Evolutionary conservation across 2,888 invertebrate species (phyloP).

Genomic region (Eupithecia vulgata): DNA sequence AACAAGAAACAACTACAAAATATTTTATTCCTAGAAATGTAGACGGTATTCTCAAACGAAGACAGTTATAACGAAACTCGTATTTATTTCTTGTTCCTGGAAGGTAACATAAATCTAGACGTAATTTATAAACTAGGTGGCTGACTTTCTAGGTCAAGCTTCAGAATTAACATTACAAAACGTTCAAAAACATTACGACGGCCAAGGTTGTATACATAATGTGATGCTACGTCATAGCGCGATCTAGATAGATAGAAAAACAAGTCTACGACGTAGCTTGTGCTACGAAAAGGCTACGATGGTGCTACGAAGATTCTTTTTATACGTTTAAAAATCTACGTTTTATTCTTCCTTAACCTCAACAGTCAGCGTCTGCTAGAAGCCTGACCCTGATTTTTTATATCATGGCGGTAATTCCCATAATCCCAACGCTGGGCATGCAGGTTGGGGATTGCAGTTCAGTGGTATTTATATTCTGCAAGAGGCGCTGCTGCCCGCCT

Average conservation of each 20-base stretch:
- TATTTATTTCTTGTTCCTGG: not conserved
- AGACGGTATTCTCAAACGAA: not conserved
- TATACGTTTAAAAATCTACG: not conserved
- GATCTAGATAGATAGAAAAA: no score
- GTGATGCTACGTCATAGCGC: not conserved
- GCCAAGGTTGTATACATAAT: not conserved
- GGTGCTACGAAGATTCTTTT: not conserved
- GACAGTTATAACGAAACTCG: not conserved
- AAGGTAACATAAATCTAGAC: conserved; percentile 6
- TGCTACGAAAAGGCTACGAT: not conserved
- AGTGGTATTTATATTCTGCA: no score
- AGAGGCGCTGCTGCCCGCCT: no score
- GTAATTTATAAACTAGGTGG: conserved; percentile 2
- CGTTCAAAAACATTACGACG: not conserved
- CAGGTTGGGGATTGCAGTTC: no score
- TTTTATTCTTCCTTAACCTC: no score
- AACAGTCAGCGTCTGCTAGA: no score
- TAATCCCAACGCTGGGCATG: no score
- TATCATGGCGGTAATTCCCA: no score
- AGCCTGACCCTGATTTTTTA: no score
- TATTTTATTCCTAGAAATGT: not conserved
- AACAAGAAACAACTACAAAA: not conserved
- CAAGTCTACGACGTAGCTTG: not conserved
- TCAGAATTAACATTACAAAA: conserved; percentile 10
- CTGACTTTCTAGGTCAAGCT: conserved; percentile 4